These are phyloP conservation scores for Alsophila aescularia DNA, from an alignment of 2,888 invertebrate genomes.

Conservation along the genomic window DNA sequence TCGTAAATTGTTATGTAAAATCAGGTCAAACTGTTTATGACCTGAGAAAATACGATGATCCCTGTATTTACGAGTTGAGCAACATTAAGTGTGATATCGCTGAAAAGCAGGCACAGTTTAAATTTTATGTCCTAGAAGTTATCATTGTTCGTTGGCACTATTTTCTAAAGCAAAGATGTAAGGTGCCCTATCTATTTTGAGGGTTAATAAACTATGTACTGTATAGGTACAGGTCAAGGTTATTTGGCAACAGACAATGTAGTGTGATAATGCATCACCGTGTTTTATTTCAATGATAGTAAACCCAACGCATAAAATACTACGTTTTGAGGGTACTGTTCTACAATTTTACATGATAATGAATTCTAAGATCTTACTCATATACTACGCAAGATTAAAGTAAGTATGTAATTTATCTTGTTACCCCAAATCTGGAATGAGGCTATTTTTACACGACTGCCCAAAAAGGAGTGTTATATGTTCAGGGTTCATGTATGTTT, in stretches of 20 bases:
- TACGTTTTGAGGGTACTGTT: conserved; percentile 4
- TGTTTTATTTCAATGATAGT: conserved; percentile 19
- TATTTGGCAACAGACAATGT: conserved; percentile 32
- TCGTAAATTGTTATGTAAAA: conserved; percentile 45
- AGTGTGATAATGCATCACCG: not conserved
- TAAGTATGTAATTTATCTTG: not conserved
- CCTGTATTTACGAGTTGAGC: conserved; percentile 23
- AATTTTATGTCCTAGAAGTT: conserved; percentile 19
- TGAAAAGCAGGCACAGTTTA: conserved; percentile 25
- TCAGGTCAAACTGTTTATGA: conserved; percentile 48
- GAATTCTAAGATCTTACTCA: not conserved
- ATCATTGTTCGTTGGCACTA: conserved; percentile 24
- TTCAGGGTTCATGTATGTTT: no score
- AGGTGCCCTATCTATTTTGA: conserved; percentile 26
- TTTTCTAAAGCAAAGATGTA: conserved; percentile 13
- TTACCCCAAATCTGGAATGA: not conserved
- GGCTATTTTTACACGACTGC: no score
- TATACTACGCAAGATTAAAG: not conserved
- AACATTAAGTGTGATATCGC: conserved; percentile 28
- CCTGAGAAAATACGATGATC: conserved; percentile 34
- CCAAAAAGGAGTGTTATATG: no score
- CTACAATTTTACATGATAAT: conserved; percentile 5
- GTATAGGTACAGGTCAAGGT: conserved; percentile 29
- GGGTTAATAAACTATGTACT: conserved; percentile 19
- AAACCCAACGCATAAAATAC: conserved; percentile 16